These are phyloP conservation scores for Lamellibrachia columna DNA, from an alignment of 2,888 invertebrate species.

Conservation along the genomic window DNA sequence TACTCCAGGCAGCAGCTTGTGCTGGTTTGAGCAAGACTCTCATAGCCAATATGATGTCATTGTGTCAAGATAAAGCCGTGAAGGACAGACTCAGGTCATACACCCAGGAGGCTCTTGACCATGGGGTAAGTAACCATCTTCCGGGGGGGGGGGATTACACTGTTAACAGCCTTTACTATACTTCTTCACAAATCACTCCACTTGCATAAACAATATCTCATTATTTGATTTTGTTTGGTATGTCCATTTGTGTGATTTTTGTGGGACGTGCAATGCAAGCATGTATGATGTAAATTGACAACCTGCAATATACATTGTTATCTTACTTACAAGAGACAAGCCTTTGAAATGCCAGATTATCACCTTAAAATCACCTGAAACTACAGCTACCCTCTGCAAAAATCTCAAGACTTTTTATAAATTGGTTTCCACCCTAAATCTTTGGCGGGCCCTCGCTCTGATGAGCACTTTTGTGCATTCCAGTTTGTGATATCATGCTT, in stretches of 20 bases:
- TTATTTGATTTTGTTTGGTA: background rate
- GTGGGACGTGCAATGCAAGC: background rate
- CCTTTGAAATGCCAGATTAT: no score
- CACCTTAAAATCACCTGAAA: no score
- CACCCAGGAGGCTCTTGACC: constrained; percentile 59
- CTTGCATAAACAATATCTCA: background rate
- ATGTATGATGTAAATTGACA: background rate
- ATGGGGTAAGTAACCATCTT: constrained; percentile 49
- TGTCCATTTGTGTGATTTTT: background rate
- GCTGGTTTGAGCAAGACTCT: background rate
- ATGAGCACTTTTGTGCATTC: no score
- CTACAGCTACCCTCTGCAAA: no score
- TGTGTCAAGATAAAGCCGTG: constrained; percentile 44
- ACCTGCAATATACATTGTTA: no score
- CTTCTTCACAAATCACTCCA: background rate
- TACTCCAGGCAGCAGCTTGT: background rate
- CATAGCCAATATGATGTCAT: background rate
- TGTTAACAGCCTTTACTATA: background rate
- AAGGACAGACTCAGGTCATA: constrained; percentile 55
- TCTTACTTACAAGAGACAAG: no score
- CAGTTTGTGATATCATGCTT: no score
- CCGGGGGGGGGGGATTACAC: background rate
- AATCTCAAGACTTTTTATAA: no score
- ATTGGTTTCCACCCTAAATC: no score
- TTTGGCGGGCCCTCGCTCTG: no score